phyloP scores from a whole-genome alignment of 1,140 invertebrate species.

The Globodera ellingtonae region DNA sequence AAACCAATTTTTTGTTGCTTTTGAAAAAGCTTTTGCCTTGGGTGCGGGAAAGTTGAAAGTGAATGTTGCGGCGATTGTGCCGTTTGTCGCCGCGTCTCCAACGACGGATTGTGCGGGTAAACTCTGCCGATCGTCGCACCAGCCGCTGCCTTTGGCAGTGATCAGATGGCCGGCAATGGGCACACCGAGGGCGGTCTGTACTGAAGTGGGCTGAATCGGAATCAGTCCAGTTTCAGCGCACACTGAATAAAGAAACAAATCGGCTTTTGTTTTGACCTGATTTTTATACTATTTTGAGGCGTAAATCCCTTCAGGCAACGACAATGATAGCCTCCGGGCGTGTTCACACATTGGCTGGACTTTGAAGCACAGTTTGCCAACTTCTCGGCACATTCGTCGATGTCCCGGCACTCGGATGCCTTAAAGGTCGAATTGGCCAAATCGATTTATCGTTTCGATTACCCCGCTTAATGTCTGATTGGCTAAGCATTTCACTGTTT shows the following conservation, averaged over 20 bases:
- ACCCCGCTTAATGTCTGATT: constrained; percentile 79
- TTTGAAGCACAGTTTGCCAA: constrained; percentile 46
- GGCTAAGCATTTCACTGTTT: constrained; percentile 83
- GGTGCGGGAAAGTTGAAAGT: constrained; percentile 16
- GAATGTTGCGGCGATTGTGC: background rate
- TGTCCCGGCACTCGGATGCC: constrained; percentile 75
- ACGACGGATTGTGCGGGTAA: background rate
- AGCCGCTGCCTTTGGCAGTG: constrained; percentile 16
- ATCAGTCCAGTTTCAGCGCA: background rate
- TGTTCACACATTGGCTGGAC: constrained; percentile 81
- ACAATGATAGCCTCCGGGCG: constrained; percentile 85
- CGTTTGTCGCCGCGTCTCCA: background rate
- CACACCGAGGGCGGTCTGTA: constrained; percentile 19
- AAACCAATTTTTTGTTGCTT: constrained; percentile 32
- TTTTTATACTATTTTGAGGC: constrained; percentile 79
- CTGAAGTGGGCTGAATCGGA: background rate
- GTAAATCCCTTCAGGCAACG: constrained; percentile 75
- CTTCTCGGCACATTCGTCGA: constrained; percentile 85
- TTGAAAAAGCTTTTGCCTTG: constrained; percentile 3
- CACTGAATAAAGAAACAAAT: background rate
- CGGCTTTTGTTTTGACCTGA: background rate
- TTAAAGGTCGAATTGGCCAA: background rate
- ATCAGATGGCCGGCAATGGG: constrained; percentile 10
- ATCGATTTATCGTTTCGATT: background rate
- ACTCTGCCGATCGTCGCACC: constrained; percentile 21